Evolutionary conservation across 2,113 vertebrate genomes (phyloP), one percentile per base, ranked within the genome.

Genomic region (Serinus canaria): DNA sequence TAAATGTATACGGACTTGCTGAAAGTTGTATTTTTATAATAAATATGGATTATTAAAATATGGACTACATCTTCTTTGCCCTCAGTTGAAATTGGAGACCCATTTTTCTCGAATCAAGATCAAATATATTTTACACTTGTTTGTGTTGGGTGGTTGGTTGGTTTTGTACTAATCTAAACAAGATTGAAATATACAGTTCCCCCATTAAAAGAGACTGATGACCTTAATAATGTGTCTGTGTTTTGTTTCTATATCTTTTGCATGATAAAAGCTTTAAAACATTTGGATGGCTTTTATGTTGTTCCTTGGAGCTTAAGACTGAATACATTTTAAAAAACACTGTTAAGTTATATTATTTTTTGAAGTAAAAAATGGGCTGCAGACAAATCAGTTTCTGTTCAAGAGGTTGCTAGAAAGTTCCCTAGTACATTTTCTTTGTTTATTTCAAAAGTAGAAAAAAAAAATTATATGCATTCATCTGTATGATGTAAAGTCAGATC

Each of bases 171-270:
- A 97, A 97, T 96, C 90, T 94, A 96, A 97, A 96, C 63, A 94
- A 96, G 77, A 95, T 79, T 97, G 93, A 94, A 97, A 96, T 97
- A 96, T 94, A 84, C 96, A 97, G 85, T 97, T 97, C 95, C 96
- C 97, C 97, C 75, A 97, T 98, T 98, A 98, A 98, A 98, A 98
- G 97, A 98, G 96, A 98, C 95, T 98, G 97, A 86, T 97, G 97
- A 98, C 96, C 97, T 94, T 96, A 91, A 95, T 97, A 94, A 97
- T 96, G 97, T 97, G 97, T 98, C 97, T 97, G 98, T 98, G 98
- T 98, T 98, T 98, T 98, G 97, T 98, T 98, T 98, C 95, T 95
- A 92, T 97, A 98, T 53, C 81, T 97, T 97, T 95, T 98, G 97
- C 97, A 97, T 97, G 97, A 92, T 88, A 89, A 96, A 94, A 94